Base-by-base conservation (phyloP, 2,113 vertebrate species). In the Perca flavescens region DNA sequence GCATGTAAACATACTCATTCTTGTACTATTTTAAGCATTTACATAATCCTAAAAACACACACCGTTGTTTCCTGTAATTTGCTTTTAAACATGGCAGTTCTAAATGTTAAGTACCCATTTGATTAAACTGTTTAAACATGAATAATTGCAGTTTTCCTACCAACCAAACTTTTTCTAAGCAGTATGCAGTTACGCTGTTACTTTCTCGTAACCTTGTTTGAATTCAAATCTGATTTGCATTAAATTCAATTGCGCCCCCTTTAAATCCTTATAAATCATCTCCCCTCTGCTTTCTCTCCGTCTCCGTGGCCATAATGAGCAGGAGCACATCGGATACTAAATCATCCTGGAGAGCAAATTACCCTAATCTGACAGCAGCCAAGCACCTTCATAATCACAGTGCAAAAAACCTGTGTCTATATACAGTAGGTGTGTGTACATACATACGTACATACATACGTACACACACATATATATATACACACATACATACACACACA, bases 281-380 rank as follows among this genome's bases (percentile, higher is more conserved):
- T 82, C 68, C 72, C 36, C 50, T 65, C 73, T 64, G 63, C 70
- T 74, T 75, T 64, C 57, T 62, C 64, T 65, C 22, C 14, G 6
- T 56, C 34, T 70, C 77, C n/a, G 80, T 50, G 82, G 31, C 74
- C 63, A 9, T 88, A 90, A 90, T 84, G 82, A 93, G 89, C 79
- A 28, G 57, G 19, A 86, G 60, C 79, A 50, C 65, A 50, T 86
- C 14, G 14, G 72, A 86, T 80, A 81, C 84, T 90, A 84, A 89
- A 89, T 92, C 90, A 93, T 90, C 82, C 85, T n/a, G 71, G 22
- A 80, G 67, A 85, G 77, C 73, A 83, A 91, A 93, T 91, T 85
- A 93, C 75, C 5, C 21, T 76, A 88, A 87, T 89, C 82, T 90
- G 88, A 93, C 91, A 87, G 82, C 79, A 83, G 70, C 83, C 74